Evolutionary conservation across 2,797 vertebrate genomes (phyloP).

Genomic region (Platyrinchus mystaceus): DNA sequence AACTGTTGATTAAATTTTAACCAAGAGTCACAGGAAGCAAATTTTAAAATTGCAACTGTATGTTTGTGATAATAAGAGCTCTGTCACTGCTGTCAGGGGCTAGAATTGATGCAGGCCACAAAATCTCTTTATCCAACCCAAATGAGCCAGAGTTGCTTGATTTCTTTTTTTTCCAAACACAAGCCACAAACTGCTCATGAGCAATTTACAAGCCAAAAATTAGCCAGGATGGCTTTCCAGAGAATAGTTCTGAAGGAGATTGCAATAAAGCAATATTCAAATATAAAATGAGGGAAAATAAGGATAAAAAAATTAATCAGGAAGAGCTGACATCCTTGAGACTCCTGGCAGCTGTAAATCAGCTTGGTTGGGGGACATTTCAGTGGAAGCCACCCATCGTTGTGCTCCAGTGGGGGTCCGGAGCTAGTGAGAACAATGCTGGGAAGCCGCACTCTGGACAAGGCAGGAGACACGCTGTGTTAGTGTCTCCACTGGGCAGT

Average conservation of each 20-base stretch:
- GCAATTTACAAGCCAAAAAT: slow-evolving; percentile 66
- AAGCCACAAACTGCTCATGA: slow-evolving; percentile 58
- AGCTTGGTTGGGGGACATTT: slow-evolving; percentile 58
- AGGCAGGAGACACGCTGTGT: slow-evolving; percentile 66
- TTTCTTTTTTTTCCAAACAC: not conserved
- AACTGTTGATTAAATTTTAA: slow-evolving; percentile 53
- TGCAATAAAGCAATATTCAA: slow-evolving; percentile 53
- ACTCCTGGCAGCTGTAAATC: slow-evolving; percentile 65
- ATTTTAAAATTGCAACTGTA: slow-evolving; percentile 52
- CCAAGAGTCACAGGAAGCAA: slow-evolving; percentile 50
- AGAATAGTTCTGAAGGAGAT: slow-evolving; percentile 61
- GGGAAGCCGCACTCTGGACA: slow-evolving; percentile 64
- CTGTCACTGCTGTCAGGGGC: slow-evolving; percentile 63
- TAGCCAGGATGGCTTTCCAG: slow-evolving; percentile 64
- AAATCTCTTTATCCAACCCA: slow-evolving; percentile 56
- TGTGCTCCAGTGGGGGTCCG: slow-evolving; percentile 58
- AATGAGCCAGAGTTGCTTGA: slow-evolving; percentile 36
- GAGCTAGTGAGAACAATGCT: slow-evolving; percentile 66
- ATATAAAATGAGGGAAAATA: slow-evolving; percentile 65
- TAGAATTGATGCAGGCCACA: slow-evolving; percentile 63
- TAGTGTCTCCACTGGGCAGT: slow-evolving; percentile 67
- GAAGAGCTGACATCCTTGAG: slow-evolving; percentile 65
- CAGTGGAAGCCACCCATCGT: slow-evolving; percentile 59
- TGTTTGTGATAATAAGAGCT: slow-evolving; percentile 61
- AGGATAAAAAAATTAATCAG: slow-evolving; percentile 72